Conservation (phyloP, 2,113 vertebrate genomes). For the Podiceps cristatus region DNA sequence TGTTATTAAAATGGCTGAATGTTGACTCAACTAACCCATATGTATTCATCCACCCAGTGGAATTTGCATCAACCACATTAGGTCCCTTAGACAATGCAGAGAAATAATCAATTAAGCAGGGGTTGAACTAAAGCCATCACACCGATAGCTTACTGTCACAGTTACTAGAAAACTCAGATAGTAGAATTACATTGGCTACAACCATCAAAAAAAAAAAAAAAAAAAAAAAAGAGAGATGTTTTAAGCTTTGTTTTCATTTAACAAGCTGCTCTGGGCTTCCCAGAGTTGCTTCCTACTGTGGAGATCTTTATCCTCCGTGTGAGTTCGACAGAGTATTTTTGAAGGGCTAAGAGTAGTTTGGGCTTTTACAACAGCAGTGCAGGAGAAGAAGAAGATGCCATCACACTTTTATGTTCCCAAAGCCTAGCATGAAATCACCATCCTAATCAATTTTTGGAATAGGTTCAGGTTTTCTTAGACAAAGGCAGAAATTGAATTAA, state of each 20-base stretch:
- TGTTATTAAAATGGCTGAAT: background rate
- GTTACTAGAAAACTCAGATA: background rate
- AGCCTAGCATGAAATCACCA: background rate
- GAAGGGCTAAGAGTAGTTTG: background rate
- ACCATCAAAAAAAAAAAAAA: too few relatives aligned
- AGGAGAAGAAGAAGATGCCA: background rate
- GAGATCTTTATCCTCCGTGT: background rate
- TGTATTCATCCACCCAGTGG: background rate
- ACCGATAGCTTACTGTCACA: background rate
- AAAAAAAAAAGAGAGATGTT: background rate
- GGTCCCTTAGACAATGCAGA: background rate
- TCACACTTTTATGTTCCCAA: background rate
- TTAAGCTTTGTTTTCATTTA: background rate
- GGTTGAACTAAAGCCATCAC: background rate
- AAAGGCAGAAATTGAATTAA: background rate
- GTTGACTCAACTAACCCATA: background rate
- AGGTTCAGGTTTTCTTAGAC: background rate
- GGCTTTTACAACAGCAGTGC: background rate
- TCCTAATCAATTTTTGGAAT: background rate
- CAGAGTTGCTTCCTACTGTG: background rate
- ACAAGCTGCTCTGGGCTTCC: background rate
- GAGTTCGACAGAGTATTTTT: background rate
- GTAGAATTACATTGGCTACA: background rate
- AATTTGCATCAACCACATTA: background rate
- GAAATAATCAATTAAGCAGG: background rate